A percentile compares a stretch with the other conserved stretches of the same genome.
Conservation (phyloP, 2,113 vertebrate species). For the Regulus satrapa region DNA sequence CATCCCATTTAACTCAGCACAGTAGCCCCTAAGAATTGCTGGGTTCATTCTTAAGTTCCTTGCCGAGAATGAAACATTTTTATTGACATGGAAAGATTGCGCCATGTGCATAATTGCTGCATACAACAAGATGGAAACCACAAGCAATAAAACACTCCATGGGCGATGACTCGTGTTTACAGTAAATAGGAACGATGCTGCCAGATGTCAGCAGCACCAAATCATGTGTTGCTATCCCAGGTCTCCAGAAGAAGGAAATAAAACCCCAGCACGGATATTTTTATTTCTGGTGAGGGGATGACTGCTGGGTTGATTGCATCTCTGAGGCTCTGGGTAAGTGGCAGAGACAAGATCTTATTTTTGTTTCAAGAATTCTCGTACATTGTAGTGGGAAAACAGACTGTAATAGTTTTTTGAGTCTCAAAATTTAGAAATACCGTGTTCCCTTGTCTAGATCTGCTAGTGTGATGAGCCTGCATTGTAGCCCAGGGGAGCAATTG, state of each 20-base stretch:
- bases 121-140: conserved; percentile 61
- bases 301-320: conserved; percentile 25
- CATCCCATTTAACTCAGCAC: conserved; percentile 2
- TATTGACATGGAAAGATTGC: conserved; percentile 60
- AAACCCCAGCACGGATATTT: conserved; percentile 35
- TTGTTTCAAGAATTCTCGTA: conserved; percentile 22
- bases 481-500: neutral
- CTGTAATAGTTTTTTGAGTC: conserved; percentile 2
- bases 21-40: conserved; percentile 37
- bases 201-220: conserved; percentile 63
- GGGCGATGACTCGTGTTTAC: conserved; percentile 62
- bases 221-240: conserved; percentile 55
- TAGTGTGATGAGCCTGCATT: neutral
- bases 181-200: conserved; percentile 59
- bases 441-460: conserved; percentile 25
- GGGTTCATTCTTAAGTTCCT: conserved; percentile 27
- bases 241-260: conserved; percentile 59
- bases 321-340: conserved; percentile 10
- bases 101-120: conserved; percentile 58
- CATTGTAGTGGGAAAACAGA: conserved; percentile 17
- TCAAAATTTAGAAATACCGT: conserved; percentile 37
- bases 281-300: neutral
- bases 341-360: conserved; percentile 10
- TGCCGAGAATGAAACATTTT: conserved; percentile 56
- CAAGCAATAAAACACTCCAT: conserved; percentile 62